Conservation (phyloP, 2,113 vertebrate genomes). For the Equus przewalskii region DNA sequence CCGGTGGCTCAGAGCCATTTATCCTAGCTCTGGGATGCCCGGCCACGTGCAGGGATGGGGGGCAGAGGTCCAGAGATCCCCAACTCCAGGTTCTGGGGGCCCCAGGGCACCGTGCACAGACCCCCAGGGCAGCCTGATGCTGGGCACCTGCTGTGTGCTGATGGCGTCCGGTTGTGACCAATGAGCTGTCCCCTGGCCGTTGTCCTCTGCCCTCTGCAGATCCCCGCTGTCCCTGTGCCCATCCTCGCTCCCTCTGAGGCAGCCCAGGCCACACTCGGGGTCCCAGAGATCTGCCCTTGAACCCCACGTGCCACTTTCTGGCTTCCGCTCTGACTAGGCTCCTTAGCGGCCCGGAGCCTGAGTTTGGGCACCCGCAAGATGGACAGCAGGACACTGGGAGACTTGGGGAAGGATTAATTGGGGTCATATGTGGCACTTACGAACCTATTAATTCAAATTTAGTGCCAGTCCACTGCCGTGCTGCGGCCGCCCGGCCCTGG, state of each 20-base stretch:
- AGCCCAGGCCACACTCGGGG: not conserved
- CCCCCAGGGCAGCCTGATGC: not conserved
- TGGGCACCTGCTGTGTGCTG: not conserved
- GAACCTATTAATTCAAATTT: conserved; percentile 48
- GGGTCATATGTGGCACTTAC: conserved; percentile 22
- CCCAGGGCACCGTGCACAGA: not conserved
- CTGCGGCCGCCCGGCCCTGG: not conserved
- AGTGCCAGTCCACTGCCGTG: not conserved
- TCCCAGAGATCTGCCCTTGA: not conserved
- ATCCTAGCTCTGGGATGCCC: not conserved
- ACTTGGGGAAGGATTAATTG: not conserved
- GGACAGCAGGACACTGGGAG: not conserved
- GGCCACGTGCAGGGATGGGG: not conserved
- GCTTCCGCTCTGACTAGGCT: not conserved
- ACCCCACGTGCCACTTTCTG: not conserved
- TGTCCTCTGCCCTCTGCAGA: not conserved
- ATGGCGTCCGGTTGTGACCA: not conserved
- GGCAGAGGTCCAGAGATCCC: not conserved
- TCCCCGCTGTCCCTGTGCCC: not conserved
- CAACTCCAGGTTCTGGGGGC: not conserved
- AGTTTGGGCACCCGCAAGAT: not conserved
- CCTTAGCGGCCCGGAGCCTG: not conserved
- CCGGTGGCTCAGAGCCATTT: not conserved
- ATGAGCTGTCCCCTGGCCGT: not conserved
- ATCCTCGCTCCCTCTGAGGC: not conserved